Evolutionary conservation across 2,888 invertebrate genomes (phyloP).

Genomic region (Callimorpha dominula): DNA sequence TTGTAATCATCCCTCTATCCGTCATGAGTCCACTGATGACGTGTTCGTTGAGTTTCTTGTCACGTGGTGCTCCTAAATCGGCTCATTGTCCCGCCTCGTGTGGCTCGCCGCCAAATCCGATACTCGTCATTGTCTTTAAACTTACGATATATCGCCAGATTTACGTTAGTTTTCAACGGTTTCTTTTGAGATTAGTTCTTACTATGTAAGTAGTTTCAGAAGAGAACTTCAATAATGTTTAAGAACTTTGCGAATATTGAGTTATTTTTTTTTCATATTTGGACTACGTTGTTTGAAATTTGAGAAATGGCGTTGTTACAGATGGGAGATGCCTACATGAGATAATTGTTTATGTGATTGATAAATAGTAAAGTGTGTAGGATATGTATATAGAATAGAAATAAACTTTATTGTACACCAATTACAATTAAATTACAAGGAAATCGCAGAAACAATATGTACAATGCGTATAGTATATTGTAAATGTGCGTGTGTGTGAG

Average conservation of each 20-base stretch:
- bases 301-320: neutral
- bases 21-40: slow-evolving; percentile 26
- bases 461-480: too few relatives aligned
- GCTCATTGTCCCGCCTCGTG: slow-evolving; percentile 50
- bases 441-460: too few relatives aligned
- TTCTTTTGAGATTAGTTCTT: slow-evolving; percentile 13
- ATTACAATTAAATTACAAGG: too few relatives aligned
- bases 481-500: too few relatives aligned
- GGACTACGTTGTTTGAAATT: neutral
- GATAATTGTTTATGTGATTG: too few relatives aligned
- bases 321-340: too few relatives aligned
- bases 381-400: too few relatives aligned
- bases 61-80: slow-evolving; percentile 52
- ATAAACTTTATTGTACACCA: too few relatives aligned
- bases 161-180: slow-evolving; percentile 33
- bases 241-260: neutral
- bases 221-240: slow-evolving; percentile 8
- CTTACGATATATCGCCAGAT: slow-evolving; percentile 46
- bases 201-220: neutral
- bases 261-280: neutral
- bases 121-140: slow-evolving; percentile 57
- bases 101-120: slow-evolving; percentile 57
- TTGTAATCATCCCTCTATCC: slow-evolving; percentile 20
- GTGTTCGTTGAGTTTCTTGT: slow-evolving; percentile 43
- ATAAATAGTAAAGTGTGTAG: too few relatives aligned